Percentiles rank a stretch among this genome's conserved stretches.
These are phyloP conservation scores for Pterocles gutturalis DNA, from an alignment of 2,113 vertebrate genomes.

Conservation along the genomic window DNA sequence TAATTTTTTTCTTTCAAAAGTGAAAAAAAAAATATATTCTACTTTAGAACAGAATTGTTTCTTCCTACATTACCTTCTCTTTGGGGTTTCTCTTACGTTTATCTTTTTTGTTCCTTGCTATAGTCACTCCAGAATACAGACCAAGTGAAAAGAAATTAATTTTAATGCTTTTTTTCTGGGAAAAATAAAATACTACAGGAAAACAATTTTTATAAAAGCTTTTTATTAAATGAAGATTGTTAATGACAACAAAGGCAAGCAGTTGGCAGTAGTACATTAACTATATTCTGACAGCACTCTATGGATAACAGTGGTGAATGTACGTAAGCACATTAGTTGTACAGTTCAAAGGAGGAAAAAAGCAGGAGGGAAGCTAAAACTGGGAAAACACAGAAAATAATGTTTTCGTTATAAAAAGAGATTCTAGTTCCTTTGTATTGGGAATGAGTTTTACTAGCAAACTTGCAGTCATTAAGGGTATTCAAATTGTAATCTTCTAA, in stretches of 20 bases:
- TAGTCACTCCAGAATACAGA: not conserved
- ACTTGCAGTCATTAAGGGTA: not conserved
- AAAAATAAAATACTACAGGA: conserved; percentile 52
- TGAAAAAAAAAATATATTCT: not conserved
- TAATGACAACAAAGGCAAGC: conserved; percentile 50
- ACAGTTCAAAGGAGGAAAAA: conserved; percentile 35
- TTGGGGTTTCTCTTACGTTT: conserved; percentile 24
- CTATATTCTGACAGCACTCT: not conserved
- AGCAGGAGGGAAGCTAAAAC: not conserved
- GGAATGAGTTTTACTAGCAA: not conserved
- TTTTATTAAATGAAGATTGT: conserved; percentile 51
- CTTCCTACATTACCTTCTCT: conserved; percentile 24
- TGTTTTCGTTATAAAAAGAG: not conserved
- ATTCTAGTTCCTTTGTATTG: not conserved
- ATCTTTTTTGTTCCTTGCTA: conserved; percentile 19
- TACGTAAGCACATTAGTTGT: not conserved
- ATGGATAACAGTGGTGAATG: not conserved
- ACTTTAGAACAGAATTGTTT: not conserved
- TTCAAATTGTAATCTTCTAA: not conserved
- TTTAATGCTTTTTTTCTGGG: conserved; percentile 36
- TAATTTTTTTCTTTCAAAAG: not conserved
- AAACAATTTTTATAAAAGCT: conserved; percentile 42
- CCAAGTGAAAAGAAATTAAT: conserved; percentile 54
- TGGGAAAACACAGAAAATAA: not conserved
- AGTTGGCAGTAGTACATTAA: conserved; percentile 21